phyloP scores from a whole-genome alignment of 2,113 vertebrate species.

The Gobius niger region DNA sequence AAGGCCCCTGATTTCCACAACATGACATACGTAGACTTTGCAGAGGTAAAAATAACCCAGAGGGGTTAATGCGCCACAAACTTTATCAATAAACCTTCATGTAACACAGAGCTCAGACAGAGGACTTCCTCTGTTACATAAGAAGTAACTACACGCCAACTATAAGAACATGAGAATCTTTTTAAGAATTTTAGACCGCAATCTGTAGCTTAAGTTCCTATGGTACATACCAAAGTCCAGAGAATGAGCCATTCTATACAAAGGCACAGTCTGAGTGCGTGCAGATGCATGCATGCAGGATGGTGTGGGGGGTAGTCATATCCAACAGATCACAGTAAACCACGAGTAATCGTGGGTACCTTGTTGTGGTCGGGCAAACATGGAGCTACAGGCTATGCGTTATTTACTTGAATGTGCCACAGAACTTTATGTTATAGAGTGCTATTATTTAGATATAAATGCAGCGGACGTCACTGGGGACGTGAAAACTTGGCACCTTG shows the following conservation, averaged over 20 bases:
- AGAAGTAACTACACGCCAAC: neutral
- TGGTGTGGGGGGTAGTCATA: constrained; percentile 9
- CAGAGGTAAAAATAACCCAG: neutral
- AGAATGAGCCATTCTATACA: constrained; percentile 51
- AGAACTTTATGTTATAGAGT: neutral
- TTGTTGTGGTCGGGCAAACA: constrained; percentile 51
- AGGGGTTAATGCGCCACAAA: neutral
- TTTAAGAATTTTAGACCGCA: neutral
- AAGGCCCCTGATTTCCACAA: neutral
- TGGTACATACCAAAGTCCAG: constrained; percentile 61
- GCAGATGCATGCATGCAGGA: constrained; percentile 11
- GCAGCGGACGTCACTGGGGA: constrained; percentile 36
- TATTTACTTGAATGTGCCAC: constrained; percentile 5
- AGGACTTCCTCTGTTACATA: neutral
- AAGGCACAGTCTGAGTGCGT: constrained; percentile 45
- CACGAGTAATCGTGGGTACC: constrained; percentile 44
- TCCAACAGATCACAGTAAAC: constrained; percentile 67
- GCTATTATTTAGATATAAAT: neutral
- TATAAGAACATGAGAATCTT: neutral
- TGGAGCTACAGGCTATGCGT: constrained; percentile 57
- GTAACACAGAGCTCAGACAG: neutral
- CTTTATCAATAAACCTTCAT: neutral
- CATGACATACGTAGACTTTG: neutral
- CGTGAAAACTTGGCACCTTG: constrained; percentile 46
- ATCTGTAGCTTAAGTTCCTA: constrained; percentile 21